These are phyloP conservation scores for Pediacus dermestoides DNA, from an alignment of 2,888 invertebrate genomes.

Conservation along the genomic window DNA sequence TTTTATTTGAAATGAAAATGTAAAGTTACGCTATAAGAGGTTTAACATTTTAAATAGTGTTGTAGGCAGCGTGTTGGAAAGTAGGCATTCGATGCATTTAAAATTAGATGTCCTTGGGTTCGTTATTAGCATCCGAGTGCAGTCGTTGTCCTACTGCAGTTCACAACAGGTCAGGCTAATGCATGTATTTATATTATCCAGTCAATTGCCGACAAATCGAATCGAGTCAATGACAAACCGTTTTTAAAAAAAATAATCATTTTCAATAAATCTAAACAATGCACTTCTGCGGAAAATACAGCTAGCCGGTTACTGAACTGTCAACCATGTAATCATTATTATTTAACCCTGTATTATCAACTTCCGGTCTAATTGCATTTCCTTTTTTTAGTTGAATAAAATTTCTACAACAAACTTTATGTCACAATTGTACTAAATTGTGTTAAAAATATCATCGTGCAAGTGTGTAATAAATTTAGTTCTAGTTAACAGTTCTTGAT, in stretches of 20 bases:
- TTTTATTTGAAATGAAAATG: too few species aligned
- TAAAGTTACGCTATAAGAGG: too few species aligned
- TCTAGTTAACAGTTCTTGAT: neutral
- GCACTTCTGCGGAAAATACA: neutral
- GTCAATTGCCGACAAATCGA: slow-evolving; percentile 6
- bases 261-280: slow-evolving; percentile 3
- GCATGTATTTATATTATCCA: slow-evolving; percentile 20
- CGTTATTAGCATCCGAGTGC: slow-evolving; percentile 24
- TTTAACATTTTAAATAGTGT: neutral
- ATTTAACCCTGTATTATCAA: slow-evolving; percentile 15
- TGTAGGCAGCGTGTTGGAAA: slow-evolving; percentile 1
- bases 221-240: slow-evolving; percentile 3
- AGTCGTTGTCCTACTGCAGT: slow-evolving; percentile 29
- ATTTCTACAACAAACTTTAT: slow-evolving; percentile 1
- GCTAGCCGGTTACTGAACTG: slow-evolving; percentile 14
- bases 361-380: slow-evolving; percentile 13
- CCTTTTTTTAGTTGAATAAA: slow-evolving; percentile 13
- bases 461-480: neutral
- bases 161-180: slow-evolving; percentile 20
- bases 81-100: slow-evolving; percentile 25
- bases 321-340: slow-evolving; percentile 11
- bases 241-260: slow-evolving; percentile 6
- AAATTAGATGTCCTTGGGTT: slow-evolving; percentile 34
- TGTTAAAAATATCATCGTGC: neutral
- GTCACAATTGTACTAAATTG: neutral